A percentile compares a stretch with the other conserved stretches of the same genome.
Conservation (phyloP, 1,140 invertebrate species). For the Tetramorium alpestre region DNA sequence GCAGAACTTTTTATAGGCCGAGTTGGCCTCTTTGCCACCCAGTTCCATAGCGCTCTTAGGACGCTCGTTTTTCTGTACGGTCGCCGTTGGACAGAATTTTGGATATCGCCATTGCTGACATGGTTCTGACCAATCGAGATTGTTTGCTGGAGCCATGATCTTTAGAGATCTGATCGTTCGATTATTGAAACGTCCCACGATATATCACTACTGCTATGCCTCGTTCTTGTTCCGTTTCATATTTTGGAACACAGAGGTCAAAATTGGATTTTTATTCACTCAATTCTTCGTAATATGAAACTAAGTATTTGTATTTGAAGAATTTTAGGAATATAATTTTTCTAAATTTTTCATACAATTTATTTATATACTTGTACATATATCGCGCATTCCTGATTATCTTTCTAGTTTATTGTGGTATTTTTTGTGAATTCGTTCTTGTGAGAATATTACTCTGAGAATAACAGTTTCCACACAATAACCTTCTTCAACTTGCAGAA, state of each 20-base stretch:
- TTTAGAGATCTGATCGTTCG: neutral
- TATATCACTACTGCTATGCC: neutral
- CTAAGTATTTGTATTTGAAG: neutral
- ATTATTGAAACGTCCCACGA: neutral
- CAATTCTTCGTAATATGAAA: neutral
- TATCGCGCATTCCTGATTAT: neutral
- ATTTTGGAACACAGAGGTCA: neutral
- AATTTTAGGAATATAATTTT: neutral
- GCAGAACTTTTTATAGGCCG: slow-evolving; percentile 83
- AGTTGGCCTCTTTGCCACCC: slow-evolving; percentile 77
- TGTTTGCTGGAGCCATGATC: slow-evolving; percentile 80
- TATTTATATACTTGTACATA: neutral
- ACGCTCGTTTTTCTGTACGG: slow-evolving; percentile 67
- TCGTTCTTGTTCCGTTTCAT: neutral
- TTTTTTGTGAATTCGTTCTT: neutral
- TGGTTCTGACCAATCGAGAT: slow-evolving; percentile 82
- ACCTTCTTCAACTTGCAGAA: neutral
- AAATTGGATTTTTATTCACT: neutral
- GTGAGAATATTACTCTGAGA: neutral
- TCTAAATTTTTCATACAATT: neutral
- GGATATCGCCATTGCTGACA: slow-evolving; percentile 82
- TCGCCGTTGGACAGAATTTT: slow-evolving; percentile 72
- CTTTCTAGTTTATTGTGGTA: neutral
- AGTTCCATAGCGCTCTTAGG: slow-evolving; percentile 77
- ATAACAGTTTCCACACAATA: neutral